Conservation (phyloP, 2,797 vertebrate genomes). For the Microcaecilia unicolor region DNA sequence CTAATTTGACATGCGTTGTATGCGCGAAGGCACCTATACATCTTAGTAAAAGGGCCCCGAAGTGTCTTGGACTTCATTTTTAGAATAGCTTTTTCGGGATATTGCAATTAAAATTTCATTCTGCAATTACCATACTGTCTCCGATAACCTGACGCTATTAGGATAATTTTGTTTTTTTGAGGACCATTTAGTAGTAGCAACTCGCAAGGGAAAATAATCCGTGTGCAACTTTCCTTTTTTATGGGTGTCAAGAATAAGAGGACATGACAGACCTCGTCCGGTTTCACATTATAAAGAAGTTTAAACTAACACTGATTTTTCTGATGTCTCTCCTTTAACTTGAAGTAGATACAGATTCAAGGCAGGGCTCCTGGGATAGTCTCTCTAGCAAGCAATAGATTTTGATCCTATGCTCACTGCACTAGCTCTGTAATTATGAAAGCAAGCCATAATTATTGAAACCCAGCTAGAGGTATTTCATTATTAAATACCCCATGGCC, state of each 20-base stretch:
- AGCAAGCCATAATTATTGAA: constrained; percentile 76
- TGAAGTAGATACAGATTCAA: constrained; percentile 1
- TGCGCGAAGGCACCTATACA: too few species aligned
- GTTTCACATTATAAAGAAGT: not conserved
- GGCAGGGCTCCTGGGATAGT: constrained; percentile 17
- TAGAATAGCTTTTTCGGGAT: too few species aligned
- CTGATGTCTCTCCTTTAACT: constrained; percentile 6
- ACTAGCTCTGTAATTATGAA: constrained; percentile 71
- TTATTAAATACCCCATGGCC: constrained; percentile 76
- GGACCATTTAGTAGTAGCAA: not conserved
- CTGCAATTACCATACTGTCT: too few species aligned
- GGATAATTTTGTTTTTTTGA: too few species aligned
- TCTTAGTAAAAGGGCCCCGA: too few species aligned
- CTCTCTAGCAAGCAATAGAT: constrained; percentile 31
- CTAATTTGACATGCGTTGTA: too few species aligned
- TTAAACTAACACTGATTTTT: constrained; percentile 13
- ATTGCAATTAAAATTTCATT: too few species aligned
- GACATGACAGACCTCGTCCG: not conserved
- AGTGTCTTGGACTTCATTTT: too few species aligned
- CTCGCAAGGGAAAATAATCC: accelerated
- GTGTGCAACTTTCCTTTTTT: accelerated
- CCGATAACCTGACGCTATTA: too few species aligned
- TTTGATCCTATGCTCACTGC: constrained; percentile 42
- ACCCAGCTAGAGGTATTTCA: constrained; percentile 74
- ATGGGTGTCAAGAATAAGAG: accelerated